Base-by-base conservation (phyloP, 2,113 vertebrate genomes). In the Eulemur macaco region DNA sequence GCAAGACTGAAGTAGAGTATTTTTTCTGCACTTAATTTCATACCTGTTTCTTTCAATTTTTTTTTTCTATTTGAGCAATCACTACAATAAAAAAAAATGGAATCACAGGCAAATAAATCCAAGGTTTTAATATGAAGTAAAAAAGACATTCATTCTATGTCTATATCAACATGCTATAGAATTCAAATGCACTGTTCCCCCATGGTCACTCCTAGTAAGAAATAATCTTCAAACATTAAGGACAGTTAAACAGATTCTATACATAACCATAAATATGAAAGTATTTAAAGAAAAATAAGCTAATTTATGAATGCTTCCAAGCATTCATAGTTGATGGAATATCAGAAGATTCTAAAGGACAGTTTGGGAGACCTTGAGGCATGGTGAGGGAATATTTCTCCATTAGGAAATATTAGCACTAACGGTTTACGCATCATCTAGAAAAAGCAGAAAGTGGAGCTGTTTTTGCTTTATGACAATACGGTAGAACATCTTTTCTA, bases 401-500 rank as follows among this genome's bases (percentile, higher is more conserved):
- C 69, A 18, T 82, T 77, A 58, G 25, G 37, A 78, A 90, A 90
- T 73, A 85, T 25, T 71, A 20, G 14, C 31, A 68, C 4, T n/a
- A 74, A 91, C 74, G 14, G 17, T 91, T 90, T 86, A 42, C 37
- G 83, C 4, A 6, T 63, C 42, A 64, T 15, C 56, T 18, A 6
- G 17, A 56, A 89, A 94, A 94, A 80, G 25, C 42, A 58, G 63
- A n/a, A 80, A 74, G 50, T 63, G 12, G 18, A 71, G 47, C 5
- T 64, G 34, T 5, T 85, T 96, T 95, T 77, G 54, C 37, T 86
- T 97, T 73, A 58, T 66, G 34, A 86, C 52, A 83, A 71, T 39
- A 50, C 23, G 82, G 12, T 3, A 73, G 10, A 85, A 15, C 25
- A 50, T 91, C 13, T 83, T 74, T 94, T 95, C 54, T 15, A n/a